Evolutionary conservation across 2,113 vertebrate genomes (phyloP), one percentile per base, ranked within the genome.

Genomic region (Bos javanicus): DNA sequence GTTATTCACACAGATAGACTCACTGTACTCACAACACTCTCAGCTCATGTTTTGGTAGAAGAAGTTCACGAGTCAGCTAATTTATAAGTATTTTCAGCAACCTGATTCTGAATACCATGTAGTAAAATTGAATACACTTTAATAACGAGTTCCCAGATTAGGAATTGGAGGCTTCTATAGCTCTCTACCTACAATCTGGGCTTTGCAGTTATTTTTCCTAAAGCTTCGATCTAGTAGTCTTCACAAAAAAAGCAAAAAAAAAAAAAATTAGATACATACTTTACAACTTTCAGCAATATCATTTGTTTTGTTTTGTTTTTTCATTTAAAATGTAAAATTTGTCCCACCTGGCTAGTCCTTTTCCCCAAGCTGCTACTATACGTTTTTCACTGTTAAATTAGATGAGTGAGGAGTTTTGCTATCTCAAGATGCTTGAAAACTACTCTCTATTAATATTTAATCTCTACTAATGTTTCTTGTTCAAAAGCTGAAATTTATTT

Each of bases 381-480:
- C 13, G 9, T 81, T 94, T 78, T 30, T 91, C 59, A 48, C 11
- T 64, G 3, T 82, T 83, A 56, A 84, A 39, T 93, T 62, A 46
- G 7, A 17, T 39, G 21, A 46, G 16, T 62, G 25, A 78, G 1
- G 39, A 57, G 14, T n/a, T 85, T 62, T 82, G 6, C 74, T 96
- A 36, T 50, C 67, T 97, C 21, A 78, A 90, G 67, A 85, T 52
- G 8, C 28, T 64, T 95, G 39, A 87, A 97, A 95, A 43, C 5
- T 39, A 57, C 19, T 23, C 48, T 16, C 2, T 56, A 95, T 60
- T 96, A 90, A 85, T 90, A 96, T 56, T 85, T 33, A 46, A n/a
- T 84, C 52, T 36, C 57, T 74, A 92, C 86, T 94, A 84, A 91
- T 87, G 90, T 92, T 92, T 88, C 46, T 7, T 96, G 17, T 56